Evolutionary conservation across 2,797 vertebrate genomes (phyloP).

Genomic region (Naso thynnoides): DNA sequence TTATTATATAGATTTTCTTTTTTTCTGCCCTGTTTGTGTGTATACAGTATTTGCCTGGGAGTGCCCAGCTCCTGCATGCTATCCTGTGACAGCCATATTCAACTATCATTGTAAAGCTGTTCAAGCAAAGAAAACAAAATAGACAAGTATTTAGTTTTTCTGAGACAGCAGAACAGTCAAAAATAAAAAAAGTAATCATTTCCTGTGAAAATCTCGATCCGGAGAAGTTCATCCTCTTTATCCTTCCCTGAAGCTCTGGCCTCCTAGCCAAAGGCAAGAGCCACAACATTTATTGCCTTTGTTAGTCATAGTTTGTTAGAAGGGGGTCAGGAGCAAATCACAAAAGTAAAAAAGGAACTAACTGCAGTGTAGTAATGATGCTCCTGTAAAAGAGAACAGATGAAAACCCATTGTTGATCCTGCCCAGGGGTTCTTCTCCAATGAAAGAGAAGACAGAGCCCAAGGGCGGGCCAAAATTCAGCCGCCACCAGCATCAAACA

Average conservation of each 20-base stretch:
- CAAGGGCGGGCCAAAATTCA: conserved; percentile 66
- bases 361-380: conserved; percentile 45
- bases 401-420: conserved; percentile 77
- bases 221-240: conserved; percentile 38
- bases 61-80: conserved; percentile 15
- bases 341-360: conserved; percentile 58
- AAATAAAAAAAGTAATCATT: conserved; percentile 13
- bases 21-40: conserved; percentile 17
- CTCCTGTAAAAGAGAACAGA: conserved; percentile 63
- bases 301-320: conserved; percentile 15
- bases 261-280: conserved; percentile 10
- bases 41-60: conserved; percentile 24
- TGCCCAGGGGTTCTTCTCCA: conserved; percentile 74
- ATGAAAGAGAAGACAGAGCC: conserved; percentile 73
- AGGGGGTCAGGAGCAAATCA: conserved; percentile 6
- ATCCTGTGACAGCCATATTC: conserved; percentile 35
- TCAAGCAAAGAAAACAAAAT: conserved; percentile 36
- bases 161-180: conserved; percentile 29
- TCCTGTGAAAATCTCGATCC: conserved; percentile 9
- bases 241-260: conserved; percentile 9
- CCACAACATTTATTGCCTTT: conserved; percentile 18
- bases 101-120: conserved; percentile 29
- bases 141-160: conserved; percentile 33
- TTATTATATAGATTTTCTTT: neutral
- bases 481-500: conserved; percentile 83